Percentiles rank a stretch among this genome's conserved stretches.
phyloP scores from a whole-genome alignment of 2,888 invertebrate species.

The Plagiodera versicolora region DNA sequence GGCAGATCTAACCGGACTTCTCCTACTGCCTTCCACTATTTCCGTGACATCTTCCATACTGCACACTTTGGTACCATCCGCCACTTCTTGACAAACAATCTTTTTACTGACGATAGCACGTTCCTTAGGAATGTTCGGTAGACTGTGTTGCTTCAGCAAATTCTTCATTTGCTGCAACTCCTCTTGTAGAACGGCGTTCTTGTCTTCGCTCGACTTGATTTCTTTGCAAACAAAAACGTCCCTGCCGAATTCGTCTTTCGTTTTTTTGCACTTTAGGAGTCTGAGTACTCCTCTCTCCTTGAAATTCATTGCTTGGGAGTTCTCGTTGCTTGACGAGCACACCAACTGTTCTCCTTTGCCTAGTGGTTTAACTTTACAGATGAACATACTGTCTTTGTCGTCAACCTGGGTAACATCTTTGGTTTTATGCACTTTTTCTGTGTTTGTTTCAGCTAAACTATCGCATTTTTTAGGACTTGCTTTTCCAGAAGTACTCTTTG shows the following conservation, averaged over 20 bases:
- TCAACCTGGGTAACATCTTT: background rate
- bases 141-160: background rate
- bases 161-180: conserved; percentile 6
- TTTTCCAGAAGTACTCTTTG: no score
- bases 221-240: conserved; percentile 21
- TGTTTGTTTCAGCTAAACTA: background rate
- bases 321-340: conserved; percentile 1
- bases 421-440: background rate
- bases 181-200: background rate
- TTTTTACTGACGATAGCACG: conserved; percentile 1
- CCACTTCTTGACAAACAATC: background rate
- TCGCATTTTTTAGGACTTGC: no score
- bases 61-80: background rate
- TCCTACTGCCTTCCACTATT: conserved; percentile 6
- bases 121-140: background rate
- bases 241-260: conserved; percentile 13
- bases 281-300: conserved; percentile 8
- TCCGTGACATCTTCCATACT: conserved; percentile 8
- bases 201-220: background rate
- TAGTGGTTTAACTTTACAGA: conserved; percentile 18
- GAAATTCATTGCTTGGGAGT: background rate
- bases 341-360: conserved; percentile 15
- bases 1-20: background rate
- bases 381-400: conserved; percentile 8
- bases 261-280: conserved; percentile 21